A percentile compares a stretch with the other conserved stretches of the same genome.
These are phyloP conservation scores for Lytechinus pictus DNA, from an alignment of 35 echinoderm and acorn worm genomes.

Conservation along the genomic window DNA sequence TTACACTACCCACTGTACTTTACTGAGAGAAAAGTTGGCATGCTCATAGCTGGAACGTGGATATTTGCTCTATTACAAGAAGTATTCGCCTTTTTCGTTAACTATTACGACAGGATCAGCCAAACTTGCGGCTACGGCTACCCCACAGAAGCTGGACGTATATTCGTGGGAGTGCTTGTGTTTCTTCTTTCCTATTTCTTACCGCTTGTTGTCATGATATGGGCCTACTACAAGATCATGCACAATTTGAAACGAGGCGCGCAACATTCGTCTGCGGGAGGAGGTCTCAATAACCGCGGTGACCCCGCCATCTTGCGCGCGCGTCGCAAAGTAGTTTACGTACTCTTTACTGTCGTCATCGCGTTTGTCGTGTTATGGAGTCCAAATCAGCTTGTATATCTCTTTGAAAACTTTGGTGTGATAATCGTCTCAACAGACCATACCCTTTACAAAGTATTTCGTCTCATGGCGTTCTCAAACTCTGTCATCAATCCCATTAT, in stretches of 20 bases:
- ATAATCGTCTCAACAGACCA: slow-evolving; percentile 33
- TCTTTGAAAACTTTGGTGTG: slow-evolving; percentile 78
- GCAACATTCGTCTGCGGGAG: slow-evolving; percentile 1
- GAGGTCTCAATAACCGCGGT: slow-evolving; percentile 6
- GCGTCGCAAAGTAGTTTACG: slow-evolving; percentile 80
- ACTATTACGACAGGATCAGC: slow-evolving; percentile 53
- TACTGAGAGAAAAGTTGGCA: slow-evolving; percentile 57
- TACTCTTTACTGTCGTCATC: slow-evolving; percentile 80
- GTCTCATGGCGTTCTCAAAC: slow-evolving; percentile 84
- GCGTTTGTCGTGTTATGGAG: slow-evolving; percentile 86
- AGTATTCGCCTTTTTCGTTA: slow-evolving; percentile 81
- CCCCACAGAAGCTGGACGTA: slow-evolving; percentile 30
- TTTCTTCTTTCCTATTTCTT: slow-evolving; percentile 89
- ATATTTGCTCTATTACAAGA: slow-evolving; percentile 74
- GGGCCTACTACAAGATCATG: slow-evolving; percentile 81
- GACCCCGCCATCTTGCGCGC: slow-evolving; percentile 72
- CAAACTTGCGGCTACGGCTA: slow-evolving; percentile 68
- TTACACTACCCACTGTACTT: slow-evolving; percentile 81
- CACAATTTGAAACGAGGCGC: slow-evolving; percentile 67
- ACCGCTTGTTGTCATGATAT: slow-evolving; percentile 87
- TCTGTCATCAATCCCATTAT: slow-evolving; percentile 92
- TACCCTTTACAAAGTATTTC: slow-evolving; percentile 75
- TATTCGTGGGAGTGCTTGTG: slow-evolving; percentile 71
- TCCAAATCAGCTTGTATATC: slow-evolving; percentile 88
- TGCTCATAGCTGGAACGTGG: slow-evolving; percentile 76